A percentile compares a stretch with the other conserved stretches of the same genome.
Evolutionary conservation across 23 tunicate genomes (phyloP).

Genomic region (Corella eumyota): DNA sequence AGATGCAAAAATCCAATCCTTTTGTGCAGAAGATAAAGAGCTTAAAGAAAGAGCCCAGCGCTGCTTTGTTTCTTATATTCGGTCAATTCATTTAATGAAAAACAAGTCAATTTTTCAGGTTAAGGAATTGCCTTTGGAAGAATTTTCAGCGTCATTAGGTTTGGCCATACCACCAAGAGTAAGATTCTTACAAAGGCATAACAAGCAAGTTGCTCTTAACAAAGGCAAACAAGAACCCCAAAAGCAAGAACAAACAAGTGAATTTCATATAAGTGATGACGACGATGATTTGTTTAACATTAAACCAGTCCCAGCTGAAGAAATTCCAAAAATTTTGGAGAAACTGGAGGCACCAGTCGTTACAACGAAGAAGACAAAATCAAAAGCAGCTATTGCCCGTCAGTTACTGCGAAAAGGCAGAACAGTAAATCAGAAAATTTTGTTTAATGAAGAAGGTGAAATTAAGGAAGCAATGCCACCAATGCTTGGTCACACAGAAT

Average conservation of each 20-base stretch:
- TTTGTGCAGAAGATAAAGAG: slow-evolving; percentile 82
- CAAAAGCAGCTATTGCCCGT: slow-evolving; percentile 28
- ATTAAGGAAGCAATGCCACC: too few relatives aligned
- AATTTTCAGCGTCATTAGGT: slow-evolving; percentile 58
- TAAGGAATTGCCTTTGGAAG: slow-evolving; percentile 34
- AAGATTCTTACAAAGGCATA: slow-evolving; percentile 28
- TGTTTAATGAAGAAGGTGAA: slow-evolving; percentile 47
- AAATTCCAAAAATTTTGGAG: too few relatives aligned
- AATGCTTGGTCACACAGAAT: too few relatives aligned
- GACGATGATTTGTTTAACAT: neutral
- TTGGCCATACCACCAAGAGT: slow-evolving; percentile 61
- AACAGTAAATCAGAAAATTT: slow-evolving; percentile 27
- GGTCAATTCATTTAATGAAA: slow-evolving; percentile 61
- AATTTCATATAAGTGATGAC: neutral
- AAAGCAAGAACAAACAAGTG: too few relatives aligned
- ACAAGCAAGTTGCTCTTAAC: neutral
- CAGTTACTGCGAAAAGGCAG: slow-evolving; percentile 26
- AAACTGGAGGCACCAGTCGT: neutral
- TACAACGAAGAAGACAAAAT: neutral
- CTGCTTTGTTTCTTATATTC: slow-evolving; percentile 52
- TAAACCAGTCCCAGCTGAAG: too few relatives aligned
- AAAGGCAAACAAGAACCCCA: neutral
- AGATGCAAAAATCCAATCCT: slow-evolving; percentile 38
- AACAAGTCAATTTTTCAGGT: slow-evolving; percentile 56
- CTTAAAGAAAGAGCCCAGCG: slow-evolving; percentile 65